Percentiles rank a stretch among this genome's conserved stretches.
These are phyloP conservation scores for Hydrotaea cyrtoneurina DNA, from an alignment of 2,888 invertebrate genomes.

Conservation along the genomic window DNA sequence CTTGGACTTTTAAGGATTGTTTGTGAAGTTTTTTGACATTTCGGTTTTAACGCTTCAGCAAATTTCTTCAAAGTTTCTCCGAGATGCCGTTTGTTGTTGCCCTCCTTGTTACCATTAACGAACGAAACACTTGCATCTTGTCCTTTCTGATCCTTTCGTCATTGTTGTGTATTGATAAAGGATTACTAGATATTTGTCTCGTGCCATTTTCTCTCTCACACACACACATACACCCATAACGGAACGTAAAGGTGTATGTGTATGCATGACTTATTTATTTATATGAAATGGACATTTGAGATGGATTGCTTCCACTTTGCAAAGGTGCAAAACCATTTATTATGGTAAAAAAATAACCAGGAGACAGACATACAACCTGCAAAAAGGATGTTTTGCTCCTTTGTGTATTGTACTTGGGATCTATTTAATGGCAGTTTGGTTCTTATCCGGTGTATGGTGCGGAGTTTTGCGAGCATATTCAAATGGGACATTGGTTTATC, in stretches of 20 bases:
- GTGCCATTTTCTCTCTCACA: slow-evolving; percentile 11
- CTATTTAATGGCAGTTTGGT: slow-evolving; percentile 22
- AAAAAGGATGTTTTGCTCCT: slow-evolving; percentile 44
- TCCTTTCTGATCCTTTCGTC: slow-evolving; percentile 48
- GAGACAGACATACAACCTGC: slow-evolving; percentile 33
- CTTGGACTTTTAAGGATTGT: slow-evolving; percentile 44
- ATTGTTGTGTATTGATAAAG: slow-evolving; percentile 53
- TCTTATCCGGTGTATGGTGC: slow-evolving; percentile 2
- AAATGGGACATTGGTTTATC: slow-evolving; percentile 65
- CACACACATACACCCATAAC: slow-evolving; percentile 39
- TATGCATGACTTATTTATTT: slow-evolving; percentile 66
- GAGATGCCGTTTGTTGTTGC: neutral
- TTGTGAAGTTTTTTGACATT: slow-evolving; percentile 63
- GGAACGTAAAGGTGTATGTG: neutral
- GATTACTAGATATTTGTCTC: slow-evolving; percentile 63
- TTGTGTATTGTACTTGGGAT: slow-evolving; percentile 8
- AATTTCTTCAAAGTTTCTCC: slow-evolving; percentile 49
- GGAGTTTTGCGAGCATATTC: slow-evolving; percentile 43
- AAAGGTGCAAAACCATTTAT: slow-evolving; percentile 67
- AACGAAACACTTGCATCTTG: slow-evolving; percentile 14
- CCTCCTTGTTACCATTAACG: neutral
- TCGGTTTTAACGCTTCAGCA: slow-evolving; percentile 66
- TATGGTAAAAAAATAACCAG: slow-evolving; percentile 51
- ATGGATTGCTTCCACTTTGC: slow-evolving; percentile 68
- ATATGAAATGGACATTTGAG: slow-evolving; percentile 70